These are phyloP conservation scores for Todiramphus saurophagus DNA, from an alignment of 2,113 vertebrate species.

Conservation along the genomic window DNA sequence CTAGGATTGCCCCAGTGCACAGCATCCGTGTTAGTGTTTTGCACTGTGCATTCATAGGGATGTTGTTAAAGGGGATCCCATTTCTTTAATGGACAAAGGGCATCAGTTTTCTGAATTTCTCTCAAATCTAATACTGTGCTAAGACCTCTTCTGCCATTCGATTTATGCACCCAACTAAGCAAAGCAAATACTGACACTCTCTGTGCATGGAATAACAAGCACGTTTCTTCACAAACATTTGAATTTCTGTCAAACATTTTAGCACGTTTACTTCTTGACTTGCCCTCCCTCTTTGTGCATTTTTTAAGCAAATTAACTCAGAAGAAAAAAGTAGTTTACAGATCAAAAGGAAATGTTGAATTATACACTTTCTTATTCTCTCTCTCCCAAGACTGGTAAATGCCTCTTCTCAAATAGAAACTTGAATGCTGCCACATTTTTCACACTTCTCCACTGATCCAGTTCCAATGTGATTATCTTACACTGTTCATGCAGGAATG, in stretches of 20 bases:
- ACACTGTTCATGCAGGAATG: not conserved
- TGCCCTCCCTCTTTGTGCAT: constrained; percentile 43
- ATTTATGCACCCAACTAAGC: constrained; percentile 33
- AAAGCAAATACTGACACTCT: constrained; percentile 17
- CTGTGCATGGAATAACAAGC: constrained; percentile 54
- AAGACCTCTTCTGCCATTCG: constrained; percentile 5
- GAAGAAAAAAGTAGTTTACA: constrained; percentile 57
- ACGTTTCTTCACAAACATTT: not conserved
- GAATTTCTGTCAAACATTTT: constrained; percentile 60
- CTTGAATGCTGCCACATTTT: constrained; percentile 51
- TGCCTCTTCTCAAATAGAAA: constrained; percentile 42
- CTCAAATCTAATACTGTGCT: not conserved
- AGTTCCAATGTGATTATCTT: constrained; percentile 59
- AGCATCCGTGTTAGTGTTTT: not conserved
- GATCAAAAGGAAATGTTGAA: constrained; percentile 62
- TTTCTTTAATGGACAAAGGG: not conserved
- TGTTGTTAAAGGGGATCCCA: not conserved
- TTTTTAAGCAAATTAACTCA: constrained; percentile 64
- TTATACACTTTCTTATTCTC: constrained; percentile 59
- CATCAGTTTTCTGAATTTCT: not conserved
- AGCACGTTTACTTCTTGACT: constrained; percentile 51
- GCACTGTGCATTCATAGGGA: not conserved
- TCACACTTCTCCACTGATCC: constrained; percentile 55
- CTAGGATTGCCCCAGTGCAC: not conserved
- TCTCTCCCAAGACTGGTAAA: constrained; percentile 56